Conservation (phyloP, 2,888 invertebrate genomes). For the Geotrupes spiniger region DNA sequence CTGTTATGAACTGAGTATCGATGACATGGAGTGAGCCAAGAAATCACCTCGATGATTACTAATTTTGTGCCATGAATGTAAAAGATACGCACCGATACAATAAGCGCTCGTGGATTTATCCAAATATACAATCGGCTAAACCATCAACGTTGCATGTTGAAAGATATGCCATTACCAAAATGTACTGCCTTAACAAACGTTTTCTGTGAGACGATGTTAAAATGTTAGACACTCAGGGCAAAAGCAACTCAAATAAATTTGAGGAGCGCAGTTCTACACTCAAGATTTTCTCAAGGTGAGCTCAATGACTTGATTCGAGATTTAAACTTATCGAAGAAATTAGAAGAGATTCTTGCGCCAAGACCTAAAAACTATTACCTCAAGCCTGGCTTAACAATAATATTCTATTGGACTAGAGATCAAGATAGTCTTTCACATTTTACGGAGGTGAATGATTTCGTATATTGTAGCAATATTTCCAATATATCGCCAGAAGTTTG, state of each 20-base stretch:
- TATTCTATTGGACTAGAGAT: slow-evolving; percentile 1
- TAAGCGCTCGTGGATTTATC: slow-evolving; percentile 2
- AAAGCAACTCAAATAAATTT: neutral
- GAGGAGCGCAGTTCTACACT: neutral
- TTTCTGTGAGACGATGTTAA: slow-evolving; percentile 1
- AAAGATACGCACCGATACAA: slow-evolving; percentile 2
- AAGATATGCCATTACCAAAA: too few relatives aligned
- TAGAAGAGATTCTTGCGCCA: neutral
- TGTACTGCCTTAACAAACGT: too few relatives aligned
- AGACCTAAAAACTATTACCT: slow-evolving; percentile 4
- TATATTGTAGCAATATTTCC: neutral
- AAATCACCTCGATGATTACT: slow-evolving; percentile 5
- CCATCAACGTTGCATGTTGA: neutral
- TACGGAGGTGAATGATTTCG: neutral
- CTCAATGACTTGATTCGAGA: slow-evolving; percentile 2
- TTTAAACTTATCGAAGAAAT: slow-evolving; percentile 8
- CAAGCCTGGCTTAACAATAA: neutral
- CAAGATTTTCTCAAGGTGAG: neutral
- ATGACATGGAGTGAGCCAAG: neutral
- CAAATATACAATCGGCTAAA: slow-evolving; percentile 4
- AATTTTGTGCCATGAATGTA: neutral
- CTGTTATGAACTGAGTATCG: too few relatives aligned
- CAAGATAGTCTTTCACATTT: neutral
- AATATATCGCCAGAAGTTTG: neutral
- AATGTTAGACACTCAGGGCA: slow-evolving; percentile 2